Percentiles rank a stretch among this genome's conserved stretches.
Conservation (phyloP, 2,888 invertebrate species). For the Pandemis cinnamomeana region DNA sequence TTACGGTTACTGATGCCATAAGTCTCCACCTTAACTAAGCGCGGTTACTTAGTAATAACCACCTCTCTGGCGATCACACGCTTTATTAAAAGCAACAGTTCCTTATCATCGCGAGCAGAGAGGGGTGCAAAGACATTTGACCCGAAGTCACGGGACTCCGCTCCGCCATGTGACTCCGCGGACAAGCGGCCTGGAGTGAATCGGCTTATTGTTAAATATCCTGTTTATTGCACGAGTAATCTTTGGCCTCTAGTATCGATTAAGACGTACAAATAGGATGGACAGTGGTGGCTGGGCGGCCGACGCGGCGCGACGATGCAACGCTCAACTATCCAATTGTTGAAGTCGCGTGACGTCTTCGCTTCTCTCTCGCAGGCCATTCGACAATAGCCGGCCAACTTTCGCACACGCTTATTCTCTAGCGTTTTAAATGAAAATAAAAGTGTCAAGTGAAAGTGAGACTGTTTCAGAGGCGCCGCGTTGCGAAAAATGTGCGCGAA, state of each 20-base stretch:
- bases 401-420: slow-evolving; percentile 62
- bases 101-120: neutral
- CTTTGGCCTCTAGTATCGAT: slow-evolving; percentile 39
- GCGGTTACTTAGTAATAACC: too few species aligned
- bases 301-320: slow-evolving; percentile 43
- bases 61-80: neutral
- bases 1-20: too few species aligned
- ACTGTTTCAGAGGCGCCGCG: slow-evolving; percentile 33
- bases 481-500: slow-evolving; percentile 40
- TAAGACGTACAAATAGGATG: slow-evolving; percentile 26
- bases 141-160: neutral
- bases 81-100: neutral
- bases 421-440: slow-evolving; percentile 46
- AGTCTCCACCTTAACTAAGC: too few species aligned
- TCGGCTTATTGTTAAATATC: slow-evolving; percentile 37
- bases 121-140: slow-evolving; percentile 9
- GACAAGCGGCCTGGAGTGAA: neutral
- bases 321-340: slow-evolving; percentile 57
- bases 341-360: slow-evolving; percentile 52
- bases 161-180: neutral
- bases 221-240: slow-evolving; percentile 27
- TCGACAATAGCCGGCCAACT: slow-evolving; percentile 65
- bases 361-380: slow-evolving; percentile 51
- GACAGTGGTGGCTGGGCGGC: slow-evolving; percentile 3
- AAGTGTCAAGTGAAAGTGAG: slow-evolving; percentile 43